Evolutionary conservation across 2,797 vertebrate species (phyloP), one percentile per base, ranked within the genome.

Genomic region (Pteropus rufus): DNA sequence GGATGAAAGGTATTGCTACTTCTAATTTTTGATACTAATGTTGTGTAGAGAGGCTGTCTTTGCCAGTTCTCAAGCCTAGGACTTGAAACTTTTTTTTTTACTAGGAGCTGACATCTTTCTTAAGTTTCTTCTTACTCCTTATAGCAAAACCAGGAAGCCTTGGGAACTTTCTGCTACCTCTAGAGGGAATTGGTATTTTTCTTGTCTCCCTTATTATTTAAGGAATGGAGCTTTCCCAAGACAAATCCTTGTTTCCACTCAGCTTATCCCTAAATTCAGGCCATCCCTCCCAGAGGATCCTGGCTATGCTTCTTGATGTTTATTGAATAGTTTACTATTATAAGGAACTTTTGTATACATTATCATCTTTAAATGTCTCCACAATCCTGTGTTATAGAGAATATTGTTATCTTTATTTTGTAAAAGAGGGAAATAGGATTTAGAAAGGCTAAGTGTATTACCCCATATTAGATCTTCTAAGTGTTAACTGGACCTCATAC

Each of bases 341-440:
- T 69, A 75, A 96, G 76, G 7, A 73, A 46, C 15, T 14, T 46
- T 67, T 94, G 26, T 10, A 80, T 39, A 75, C 5, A 70, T 83
- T 85, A 56, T 81, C 36, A 70, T 92, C 79, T 90, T 95, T 65
- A 86, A 75, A 31, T 70, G 36, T 79, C 76, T 94, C 16, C 69
- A 89, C 46, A 60, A 52, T 75, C 29, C 19, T 34, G 24, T 44
- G 19, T 80, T 65, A 44, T 4, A 31, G 87, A 73, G 11, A 80
- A 16, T 41, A 56, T 44, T 10, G 15, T 36, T 65, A 6, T 29
- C 34, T 79, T 75, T 52, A 82, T 41, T 93, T 93, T 89, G 70
- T 18, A 79, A 85, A 62, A 67, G 52, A 91, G 16, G 15, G 58
- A 95, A 84, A 19, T 60, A 18, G 19, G 2, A 12, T 44, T 54